Evolutionary conservation across 2,888 invertebrate species (phyloP).

Genomic region (Drosophila koepferae): DNA sequence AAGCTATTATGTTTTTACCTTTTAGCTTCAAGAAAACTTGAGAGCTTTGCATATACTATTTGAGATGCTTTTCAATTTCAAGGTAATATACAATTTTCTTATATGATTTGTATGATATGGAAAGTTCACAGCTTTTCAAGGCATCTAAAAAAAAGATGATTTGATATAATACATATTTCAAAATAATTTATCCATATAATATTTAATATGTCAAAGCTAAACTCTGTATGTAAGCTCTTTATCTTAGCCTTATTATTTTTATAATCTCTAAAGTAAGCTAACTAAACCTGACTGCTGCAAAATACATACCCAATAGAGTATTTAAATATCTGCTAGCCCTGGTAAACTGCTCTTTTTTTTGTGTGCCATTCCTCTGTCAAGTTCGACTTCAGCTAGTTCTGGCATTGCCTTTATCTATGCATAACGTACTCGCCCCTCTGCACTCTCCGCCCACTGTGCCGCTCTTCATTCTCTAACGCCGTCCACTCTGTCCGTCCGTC

Average conservation of each 20-base stretch:
- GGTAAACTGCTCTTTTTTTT: constrained; percentile 1
- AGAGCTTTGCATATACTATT: too few species aligned
- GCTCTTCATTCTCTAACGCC: background rate
- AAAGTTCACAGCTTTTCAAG: too few species aligned
- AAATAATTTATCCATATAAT: too few species aligned
- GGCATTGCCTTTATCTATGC: constrained; percentile 32
- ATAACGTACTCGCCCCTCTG: constrained; percentile 7
- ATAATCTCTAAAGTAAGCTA: background rate
- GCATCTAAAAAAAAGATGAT: too few species aligned
- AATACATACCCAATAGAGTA: background rate
- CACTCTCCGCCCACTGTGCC: background rate
- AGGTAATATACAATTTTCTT: too few species aligned
- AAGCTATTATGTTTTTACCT: too few species aligned
- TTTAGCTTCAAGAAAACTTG: too few species aligned
- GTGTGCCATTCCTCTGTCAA: background rate
- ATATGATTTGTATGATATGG: too few species aligned
- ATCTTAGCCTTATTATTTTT: background rate
- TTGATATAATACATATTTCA: too few species aligned
- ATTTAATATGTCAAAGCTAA: too few species aligned
- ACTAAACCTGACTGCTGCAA: background rate
- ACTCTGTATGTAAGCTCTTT: too few species aligned
- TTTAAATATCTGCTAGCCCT: background rate
- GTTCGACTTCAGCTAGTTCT: constrained; percentile 11
- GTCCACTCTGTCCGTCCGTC: constrained; percentile 8
- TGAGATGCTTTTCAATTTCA: too few species aligned